A percentile compares a stretch with the other conserved stretches of the same genome.
Evolutionary conservation across 2,797 vertebrate genomes (phyloP).

Genomic region (Liparis tanakae): DNA sequence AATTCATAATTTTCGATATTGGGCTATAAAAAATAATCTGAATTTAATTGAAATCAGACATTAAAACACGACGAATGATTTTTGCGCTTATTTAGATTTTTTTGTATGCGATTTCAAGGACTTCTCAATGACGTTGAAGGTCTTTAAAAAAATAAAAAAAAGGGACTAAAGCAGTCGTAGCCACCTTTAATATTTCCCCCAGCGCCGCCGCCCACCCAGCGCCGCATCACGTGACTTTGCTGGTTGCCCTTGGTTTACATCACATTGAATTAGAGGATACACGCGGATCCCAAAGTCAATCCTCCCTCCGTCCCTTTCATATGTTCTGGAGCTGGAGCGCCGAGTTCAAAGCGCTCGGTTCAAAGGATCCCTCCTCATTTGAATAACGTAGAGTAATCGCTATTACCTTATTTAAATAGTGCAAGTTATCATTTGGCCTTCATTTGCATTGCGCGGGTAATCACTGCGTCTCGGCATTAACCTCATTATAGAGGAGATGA

Average conservation of each 20-base stretch:
- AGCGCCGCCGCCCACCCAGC: constrained; percentile 17
- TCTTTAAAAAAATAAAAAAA: constrained; percentile 10
- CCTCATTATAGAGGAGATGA: constrained; percentile 78
- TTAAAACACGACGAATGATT: background rate
- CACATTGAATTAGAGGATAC: constrained; percentile 70
- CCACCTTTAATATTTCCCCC: constrained; percentile 14
- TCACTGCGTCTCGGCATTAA: constrained; percentile 78
- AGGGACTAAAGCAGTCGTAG: constrained; percentile 3
- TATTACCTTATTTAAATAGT: constrained; percentile 84
- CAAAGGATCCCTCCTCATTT: constrained; percentile 78
- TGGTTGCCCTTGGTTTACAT: constrained; percentile 73
- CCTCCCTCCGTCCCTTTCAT: constrained; percentile 60
- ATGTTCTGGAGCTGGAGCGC: constrained; percentile 69
- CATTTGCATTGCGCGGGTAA: constrained; percentile 79
- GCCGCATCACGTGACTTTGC: constrained; percentile 48
- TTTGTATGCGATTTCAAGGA: constrained; percentile 22
- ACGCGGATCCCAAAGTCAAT: constrained; percentile 66
- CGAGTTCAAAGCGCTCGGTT: constrained; percentile 75
- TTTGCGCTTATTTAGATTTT: background rate
- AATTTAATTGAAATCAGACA: background rate
- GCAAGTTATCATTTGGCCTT: constrained; percentile 83
- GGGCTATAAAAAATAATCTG: too few relatives aligned
- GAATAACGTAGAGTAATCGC: constrained; percentile 80
- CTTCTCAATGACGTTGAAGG: constrained; percentile 34
- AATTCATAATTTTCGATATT: too few relatives aligned